Base-by-base conservation (phyloP, 2,113 vertebrate species). In the Cynoglossus semilaevis region DNA sequence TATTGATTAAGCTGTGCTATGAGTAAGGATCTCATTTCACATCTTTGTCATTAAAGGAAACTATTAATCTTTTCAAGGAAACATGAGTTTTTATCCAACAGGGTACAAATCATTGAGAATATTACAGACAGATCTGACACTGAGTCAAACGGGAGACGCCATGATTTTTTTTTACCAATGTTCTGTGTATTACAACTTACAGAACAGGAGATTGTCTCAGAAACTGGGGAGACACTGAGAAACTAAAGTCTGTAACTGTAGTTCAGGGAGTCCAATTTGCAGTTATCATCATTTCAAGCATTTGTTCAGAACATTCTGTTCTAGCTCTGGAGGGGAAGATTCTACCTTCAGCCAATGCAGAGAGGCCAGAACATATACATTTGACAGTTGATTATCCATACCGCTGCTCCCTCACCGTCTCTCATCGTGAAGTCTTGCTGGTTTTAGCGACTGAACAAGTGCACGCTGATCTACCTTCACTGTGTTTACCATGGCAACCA, bases 401-500 rank as follows among this genome's bases (percentile, higher is more conserved):
- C 40, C 54, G 50, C 79, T 60, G 64, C 42, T 59, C 38, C 38
- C 35, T 53, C 17, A 41, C 13, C 46, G 51, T 13, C 35, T 45
- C 41, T 52, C 54, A 19, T 59, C 43, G 55, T 59, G 19, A 61
- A 52, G 51, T 59, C 50, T 63, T 53, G 46, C 22, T 51, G 58
- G 10, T 53, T 38, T 71, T 58, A 11, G 35, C 12, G 37, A 9
- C 12, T 15, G 54, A 17, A 69, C 59, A 65, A 52, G 54, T 80
- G 61, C 45, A 43, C 6, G 41, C 19, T n/a, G n/a, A n/a, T n/a
- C n/a, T n/a, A n/a, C 7, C 38, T 60, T 58, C 66, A 8, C 51
- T 53, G 54, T 67, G 53, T 74, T 77, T 75, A 42, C 73, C 51
- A 77, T 73, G 59, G 72, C 76, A 78, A 74, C 70, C 61, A 57